phyloP scores from a whole-genome alignment of 2,888 invertebrate genomes.

The Synergus japonicus region DNA sequence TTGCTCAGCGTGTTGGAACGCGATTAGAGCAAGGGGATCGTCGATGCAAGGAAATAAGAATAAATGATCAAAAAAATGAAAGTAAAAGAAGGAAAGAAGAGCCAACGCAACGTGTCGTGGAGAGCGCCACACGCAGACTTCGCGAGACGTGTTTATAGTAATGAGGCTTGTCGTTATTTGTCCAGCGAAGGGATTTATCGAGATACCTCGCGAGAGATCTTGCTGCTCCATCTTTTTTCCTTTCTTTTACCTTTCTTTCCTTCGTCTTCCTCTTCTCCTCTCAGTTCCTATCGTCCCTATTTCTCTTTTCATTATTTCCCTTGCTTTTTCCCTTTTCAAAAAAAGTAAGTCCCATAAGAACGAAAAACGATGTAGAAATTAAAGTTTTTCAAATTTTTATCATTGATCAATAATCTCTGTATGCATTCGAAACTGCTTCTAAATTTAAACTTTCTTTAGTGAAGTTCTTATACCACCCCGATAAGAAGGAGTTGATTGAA shows the following conservation, averaged over 20 bases:
- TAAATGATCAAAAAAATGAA: slow-evolving; percentile 26
- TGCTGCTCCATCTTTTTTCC: slow-evolving; percentile 64
- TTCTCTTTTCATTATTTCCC: slow-evolving; percentile 44
- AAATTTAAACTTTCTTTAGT: too few species aligned
- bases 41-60: slow-evolving; percentile 42
- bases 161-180: slow-evolving; percentile 77
- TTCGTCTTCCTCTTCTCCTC: slow-evolving; percentile 32
- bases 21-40: slow-evolving; percentile 55
- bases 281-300: slow-evolving; percentile 5
- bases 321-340: not conserved
- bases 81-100: slow-evolving; percentile 47
- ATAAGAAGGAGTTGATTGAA: too few species aligned
- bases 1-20: slow-evolving; percentile 49
- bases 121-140: slow-evolving; percentile 55
- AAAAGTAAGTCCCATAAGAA: too few species aligned
- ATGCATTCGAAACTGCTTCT: too few species aligned
- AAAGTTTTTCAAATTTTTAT: too few species aligned
- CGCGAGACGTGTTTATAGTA: slow-evolving; percentile 73
- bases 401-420: too few species aligned
- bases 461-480: too few species aligned
- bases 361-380: not conserved
- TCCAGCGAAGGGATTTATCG: slow-evolving; percentile 71
- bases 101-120: slow-evolving; percentile 51
- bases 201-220: slow-evolving; percentile 66
- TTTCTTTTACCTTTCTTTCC: slow-evolving; percentile 40